These are phyloP conservation scores for Apis laboriosa DNA, from an alignment of 1,140 invertebrate genomes.

Conservation along the genomic window DNA sequence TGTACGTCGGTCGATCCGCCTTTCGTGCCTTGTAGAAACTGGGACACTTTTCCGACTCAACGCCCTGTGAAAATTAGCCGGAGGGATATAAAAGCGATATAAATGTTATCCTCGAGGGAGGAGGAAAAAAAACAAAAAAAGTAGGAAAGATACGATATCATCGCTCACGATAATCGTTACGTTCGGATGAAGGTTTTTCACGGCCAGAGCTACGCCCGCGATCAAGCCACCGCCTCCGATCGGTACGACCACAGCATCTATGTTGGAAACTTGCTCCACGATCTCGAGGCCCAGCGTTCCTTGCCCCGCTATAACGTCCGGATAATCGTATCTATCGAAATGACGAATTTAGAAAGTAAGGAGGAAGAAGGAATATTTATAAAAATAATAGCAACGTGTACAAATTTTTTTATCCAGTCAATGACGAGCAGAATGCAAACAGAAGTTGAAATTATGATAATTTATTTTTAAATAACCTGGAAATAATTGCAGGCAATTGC, in stretches of 20 bases:
- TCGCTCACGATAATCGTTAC: conserved; percentile 87
- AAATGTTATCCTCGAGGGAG: not conserved
- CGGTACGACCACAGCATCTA: conserved; percentile 91
- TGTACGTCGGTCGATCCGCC: conserved; percentile 85
- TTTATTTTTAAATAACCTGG: no score
- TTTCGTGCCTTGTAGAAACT: conserved; percentile 90
- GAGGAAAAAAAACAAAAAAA: no score
- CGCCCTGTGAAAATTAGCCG: conserved; percentile 84
- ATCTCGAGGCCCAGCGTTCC: conserved; percentile 96
- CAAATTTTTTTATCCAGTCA: no score
- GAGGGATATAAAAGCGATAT: not conserved
- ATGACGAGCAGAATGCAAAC: no score
- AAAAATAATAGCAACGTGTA: no score
- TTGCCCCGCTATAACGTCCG: conserved; percentile 95
- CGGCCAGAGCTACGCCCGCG: conserved; percentile 92
- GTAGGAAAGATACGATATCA: not conserved
- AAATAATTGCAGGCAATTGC: no score
- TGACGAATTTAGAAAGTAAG: no score
- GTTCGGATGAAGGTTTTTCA: conserved; percentile 91
- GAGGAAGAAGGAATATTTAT: no score
- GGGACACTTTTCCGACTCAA: conserved; percentile 94
- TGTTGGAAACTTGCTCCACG: conserved; percentile 89
- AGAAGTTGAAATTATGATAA: no score
- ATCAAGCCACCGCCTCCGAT: conserved; percentile 95
- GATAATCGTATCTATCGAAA: conserved; percentile 91